Percentiles rank a stretch among this genome's conserved stretches.
These are phyloP conservation scores for Octopus bimaculoides DNA, from an alignment of 1,140 invertebrate species.

Conservation along the genomic window DNA sequence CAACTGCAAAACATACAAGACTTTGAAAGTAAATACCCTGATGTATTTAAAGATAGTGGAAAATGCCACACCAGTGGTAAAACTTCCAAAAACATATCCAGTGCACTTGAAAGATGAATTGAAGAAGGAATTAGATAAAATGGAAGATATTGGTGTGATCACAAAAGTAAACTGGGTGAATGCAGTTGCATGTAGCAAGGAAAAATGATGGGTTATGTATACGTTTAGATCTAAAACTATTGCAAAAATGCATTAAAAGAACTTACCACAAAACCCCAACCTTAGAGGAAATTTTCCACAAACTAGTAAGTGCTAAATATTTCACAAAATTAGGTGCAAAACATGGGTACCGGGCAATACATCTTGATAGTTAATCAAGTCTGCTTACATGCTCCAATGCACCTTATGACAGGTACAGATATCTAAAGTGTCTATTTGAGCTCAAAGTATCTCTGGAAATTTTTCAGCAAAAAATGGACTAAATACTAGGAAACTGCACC, in stretches of 20 bases:
- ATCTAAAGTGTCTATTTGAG: not conserved
- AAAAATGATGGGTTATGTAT: not conserved
- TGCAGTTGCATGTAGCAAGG: not conserved
- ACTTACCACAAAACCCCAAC: conserved; percentile 5
- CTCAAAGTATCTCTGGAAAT: not conserved
- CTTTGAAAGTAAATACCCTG: conserved; percentile 18
- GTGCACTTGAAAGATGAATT: not conserved
- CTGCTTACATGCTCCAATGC: not conserved
- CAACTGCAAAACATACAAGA: not conserved
- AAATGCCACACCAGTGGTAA: not conserved
- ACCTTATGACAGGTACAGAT: not conserved
- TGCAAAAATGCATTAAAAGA: not conserved
- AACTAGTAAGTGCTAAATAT: conserved; percentile 24
- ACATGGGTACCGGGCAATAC: not conserved
- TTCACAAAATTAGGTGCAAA: conserved; percentile 16
- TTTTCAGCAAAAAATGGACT: not conserved
- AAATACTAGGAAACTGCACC: not conserved
- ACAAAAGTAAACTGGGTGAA: not conserved
- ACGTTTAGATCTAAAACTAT: not conserved
- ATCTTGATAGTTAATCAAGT: not conserved
- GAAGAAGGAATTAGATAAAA: not conserved
- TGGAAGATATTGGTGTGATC: not conserved
- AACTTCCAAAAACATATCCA: not conserved
- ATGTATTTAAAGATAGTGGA: conserved; percentile 29
- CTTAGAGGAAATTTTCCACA: conserved; percentile 11